Percentiles rank a stretch among this genome's conserved stretches.
phyloP scores from a whole-genome alignment of 1,140 invertebrate genomes.

The Luehdorfia chinensis region DNA sequence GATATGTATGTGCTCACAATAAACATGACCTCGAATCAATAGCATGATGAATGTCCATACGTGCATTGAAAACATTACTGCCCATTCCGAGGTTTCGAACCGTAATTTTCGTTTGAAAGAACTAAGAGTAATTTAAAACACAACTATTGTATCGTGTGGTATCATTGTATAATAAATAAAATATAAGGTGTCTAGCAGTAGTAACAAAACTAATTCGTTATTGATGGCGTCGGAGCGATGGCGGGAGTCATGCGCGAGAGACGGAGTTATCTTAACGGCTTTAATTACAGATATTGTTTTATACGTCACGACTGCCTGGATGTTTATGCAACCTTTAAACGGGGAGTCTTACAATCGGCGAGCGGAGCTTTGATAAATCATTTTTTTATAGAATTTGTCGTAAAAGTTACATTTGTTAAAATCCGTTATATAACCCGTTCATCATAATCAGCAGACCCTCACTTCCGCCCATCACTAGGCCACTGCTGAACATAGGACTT shows the following conservation, averaged over 20 bases:
- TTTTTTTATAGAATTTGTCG: background rate
- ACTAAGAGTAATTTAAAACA: constrained; percentile 6
- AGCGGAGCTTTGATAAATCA: background rate
- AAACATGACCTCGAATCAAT: constrained; percentile 4
- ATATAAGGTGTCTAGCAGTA: constrained; percentile 21
- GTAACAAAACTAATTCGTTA: constrained; percentile 63
- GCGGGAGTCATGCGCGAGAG: constrained; percentile 39
- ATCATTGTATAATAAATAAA: constrained; percentile 14
- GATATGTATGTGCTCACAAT: background rate
- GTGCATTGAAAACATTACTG: background rate
- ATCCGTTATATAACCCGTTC: too few relatives aligned
- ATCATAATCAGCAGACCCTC: too few relatives aligned
- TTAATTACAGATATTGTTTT: constrained; percentile 56
- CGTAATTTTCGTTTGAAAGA: constrained; percentile 6
- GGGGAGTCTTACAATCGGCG: background rate
- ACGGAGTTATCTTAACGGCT: constrained; percentile 54
- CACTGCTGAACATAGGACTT: too few relatives aligned
- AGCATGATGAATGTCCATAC: constrained; percentile 7
- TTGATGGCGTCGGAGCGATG: constrained; percentile 50
- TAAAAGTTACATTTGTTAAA: too few relatives aligned
- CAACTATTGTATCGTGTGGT: constrained; percentile 11
- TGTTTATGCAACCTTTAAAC: background rate
- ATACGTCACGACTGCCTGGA: constrained; percentile 42
- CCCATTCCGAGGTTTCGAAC: background rate
- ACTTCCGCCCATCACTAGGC: too few relatives aligned